phyloP scores from a whole-genome alignment of 2,888 invertebrate species.

The Sphecodes monilicornis region DNA sequence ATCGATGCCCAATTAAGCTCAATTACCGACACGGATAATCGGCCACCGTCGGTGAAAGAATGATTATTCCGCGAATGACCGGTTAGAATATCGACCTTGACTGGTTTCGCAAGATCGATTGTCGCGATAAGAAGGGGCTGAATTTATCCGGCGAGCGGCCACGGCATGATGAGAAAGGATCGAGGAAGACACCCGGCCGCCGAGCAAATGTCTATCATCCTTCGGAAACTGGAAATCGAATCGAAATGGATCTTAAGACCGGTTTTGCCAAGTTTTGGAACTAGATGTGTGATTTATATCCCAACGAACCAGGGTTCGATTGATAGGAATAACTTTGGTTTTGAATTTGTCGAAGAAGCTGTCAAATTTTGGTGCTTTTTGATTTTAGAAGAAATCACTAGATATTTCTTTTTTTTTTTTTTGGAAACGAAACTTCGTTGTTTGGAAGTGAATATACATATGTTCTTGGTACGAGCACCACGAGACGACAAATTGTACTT shows the following conservation, averaged over 20 bases:
- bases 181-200: slow-evolving; percentile 16
- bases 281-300: too few relatives aligned
- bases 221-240: neutral
- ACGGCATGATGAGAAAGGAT: neutral
- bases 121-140: slow-evolving; percentile 29
- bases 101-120: slow-evolving; percentile 66
- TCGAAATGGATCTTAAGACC: neutral
- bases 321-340: too few relatives aligned
- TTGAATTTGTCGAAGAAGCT: too few relatives aligned
- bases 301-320: too few relatives aligned
- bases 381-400: too few relatives aligned
- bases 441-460: too few relatives aligned
- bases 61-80: slow-evolving; percentile 61
- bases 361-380: too few relatives aligned
- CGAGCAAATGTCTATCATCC: neutral
- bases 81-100: slow-evolving; percentile 64
- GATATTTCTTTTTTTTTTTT: too few relatives aligned
- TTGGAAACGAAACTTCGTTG: too few relatives aligned
- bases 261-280: neutral
- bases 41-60: slow-evolving; percentile 66
- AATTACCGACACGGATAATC: slow-evolving; percentile 71
- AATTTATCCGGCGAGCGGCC: slow-evolving; percentile 6
- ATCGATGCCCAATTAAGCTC: slow-evolving; percentile 72
- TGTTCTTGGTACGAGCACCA: too few relatives aligned
- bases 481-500: too few relatives aligned